Evolutionary conservation across 2,888 invertebrate genomes (phyloP), one percentile per base, ranked within the genome.

Genomic region (Cryptocephalus moraei): DNA sequence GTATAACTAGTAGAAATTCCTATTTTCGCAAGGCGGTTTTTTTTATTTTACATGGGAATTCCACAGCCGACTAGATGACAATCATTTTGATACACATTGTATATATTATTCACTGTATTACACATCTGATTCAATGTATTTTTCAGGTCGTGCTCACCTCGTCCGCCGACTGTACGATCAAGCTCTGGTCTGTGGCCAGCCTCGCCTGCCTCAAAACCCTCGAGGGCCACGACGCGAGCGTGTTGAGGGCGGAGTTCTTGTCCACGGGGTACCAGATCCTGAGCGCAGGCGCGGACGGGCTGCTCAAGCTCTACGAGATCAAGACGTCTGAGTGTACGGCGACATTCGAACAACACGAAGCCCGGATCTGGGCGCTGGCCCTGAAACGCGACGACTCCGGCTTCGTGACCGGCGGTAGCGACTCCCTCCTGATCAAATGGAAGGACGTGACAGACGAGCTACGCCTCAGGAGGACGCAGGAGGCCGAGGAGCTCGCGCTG

Each of bases 251-350:
- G 0, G 81, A 83, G 63, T 95, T 95, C 68, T 63, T 94, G 43
- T 81, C 84, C 60, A 46, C 56, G 40, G 95, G 95, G 1, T 83
- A 87, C 73, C 94, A 94, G 71, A 75, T 96, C 44, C 64, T 94
- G 43, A 88, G 91, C 4, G 77, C 86, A 49, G 87, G 90, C 11
- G 88, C 89, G 10, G 96, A 97, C 75, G 97, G 97, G 8, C 76
- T 96, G 32, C 62, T 99, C 1, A 96, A 96, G 73, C 69, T 97
- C 12, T 97, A 96, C 92, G 87, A 82, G 57, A 79, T 97, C 12
- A 93, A 93, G 73, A 84, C 82, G 6, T 90, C 88, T 34, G 90
- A 91, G 62, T 92, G 91, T 67, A 74, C 83, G 51, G 77, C 82
- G 60, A 91, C 94, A 8, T 74, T 93, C 49, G 94, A 95, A 60